Percentiles rank a stretch among this genome's conserved stretches.
These are phyloP conservation scores for Cheumatopsyche charites DNA, from an alignment of 1,140 invertebrate species.

Conservation along the genomic window DNA sequence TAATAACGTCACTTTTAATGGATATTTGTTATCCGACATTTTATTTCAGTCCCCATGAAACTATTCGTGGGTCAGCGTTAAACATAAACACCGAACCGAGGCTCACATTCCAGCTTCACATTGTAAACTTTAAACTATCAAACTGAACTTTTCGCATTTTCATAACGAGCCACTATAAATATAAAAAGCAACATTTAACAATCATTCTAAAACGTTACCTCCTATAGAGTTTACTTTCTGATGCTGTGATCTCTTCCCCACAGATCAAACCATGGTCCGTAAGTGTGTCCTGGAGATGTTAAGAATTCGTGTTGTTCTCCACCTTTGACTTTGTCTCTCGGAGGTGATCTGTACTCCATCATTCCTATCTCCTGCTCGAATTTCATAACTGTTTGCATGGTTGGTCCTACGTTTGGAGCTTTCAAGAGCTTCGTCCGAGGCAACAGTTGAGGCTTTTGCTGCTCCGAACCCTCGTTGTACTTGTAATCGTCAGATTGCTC, in stretches of 20 bases:
- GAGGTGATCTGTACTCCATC: slow-evolving; percentile 57
- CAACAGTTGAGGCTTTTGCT: slow-evolving; percentile 67
- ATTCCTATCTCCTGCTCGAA: slow-evolving; percentile 54
- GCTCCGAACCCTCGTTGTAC: slow-evolving; percentile 63
- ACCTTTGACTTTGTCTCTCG: slow-evolving; percentile 57
- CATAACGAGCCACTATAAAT: too few relatives aligned
- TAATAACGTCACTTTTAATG: slow-evolving; percentile 46
- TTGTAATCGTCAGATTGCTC: slow-evolving; percentile 67
- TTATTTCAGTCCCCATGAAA: slow-evolving; percentile 22
- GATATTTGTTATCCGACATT: slow-evolving; percentile 41
- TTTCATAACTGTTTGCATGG: slow-evolving; percentile 51
- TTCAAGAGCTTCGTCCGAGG: slow-evolving; percentile 74
- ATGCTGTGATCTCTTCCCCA: slow-evolving; percentile 68
- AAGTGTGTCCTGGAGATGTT: slow-evolving; percentile 68
- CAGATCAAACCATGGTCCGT: slow-evolving; percentile 86
- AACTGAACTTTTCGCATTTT: too few relatives aligned
- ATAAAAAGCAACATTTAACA: neutral
- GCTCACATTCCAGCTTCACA: slow-evolving; percentile 7
- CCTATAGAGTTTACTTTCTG: slow-evolving; percentile 49
- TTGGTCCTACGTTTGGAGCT: slow-evolving; percentile 57
- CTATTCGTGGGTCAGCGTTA: slow-evolving; percentile 25
- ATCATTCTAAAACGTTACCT: slow-evolving; percentile 50
- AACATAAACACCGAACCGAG: slow-evolving; percentile 14
- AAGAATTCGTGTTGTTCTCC: slow-evolving; percentile 61
- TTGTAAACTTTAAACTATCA: slow-evolving; percentile 10